These are phyloP conservation scores for Gambusia affinis DNA, from an alignment of 2,113 vertebrate species.

Conservation along the genomic window DNA sequence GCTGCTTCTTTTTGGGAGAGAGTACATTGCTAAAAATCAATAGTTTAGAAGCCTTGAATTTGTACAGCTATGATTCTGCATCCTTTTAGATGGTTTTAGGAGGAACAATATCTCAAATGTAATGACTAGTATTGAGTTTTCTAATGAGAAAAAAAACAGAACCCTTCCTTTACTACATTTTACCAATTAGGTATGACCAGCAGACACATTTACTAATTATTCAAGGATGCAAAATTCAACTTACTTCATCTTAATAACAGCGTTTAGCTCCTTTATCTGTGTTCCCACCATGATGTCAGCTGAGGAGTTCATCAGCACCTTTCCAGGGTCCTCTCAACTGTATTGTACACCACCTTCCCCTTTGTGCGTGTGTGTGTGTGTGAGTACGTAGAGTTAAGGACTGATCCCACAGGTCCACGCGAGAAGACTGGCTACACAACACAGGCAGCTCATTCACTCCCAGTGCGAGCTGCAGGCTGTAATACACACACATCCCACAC, in stretches of 20 bases:
- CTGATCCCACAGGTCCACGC: constrained; percentile 44
- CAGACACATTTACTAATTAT: neutral
- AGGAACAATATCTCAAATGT: neutral
- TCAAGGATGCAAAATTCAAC: neutral
- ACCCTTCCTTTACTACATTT: neutral
- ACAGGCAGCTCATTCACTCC: constrained; percentile 68
- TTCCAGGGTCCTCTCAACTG: constrained; percentile 36
- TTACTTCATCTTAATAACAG: neutral
- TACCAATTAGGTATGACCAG: neutral
- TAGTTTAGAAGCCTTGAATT: constrained; percentile 43
- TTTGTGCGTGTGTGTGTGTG: constrained; percentile 7
- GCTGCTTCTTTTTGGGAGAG: constrained; percentile 52
- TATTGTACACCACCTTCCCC: constrained; percentile 6
- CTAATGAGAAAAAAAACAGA: neutral
- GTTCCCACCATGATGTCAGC: constrained; percentile 11
- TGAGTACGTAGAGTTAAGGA: constrained; percentile 1
- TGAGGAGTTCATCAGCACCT: constrained; percentile 32
- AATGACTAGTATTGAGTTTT: neutral
- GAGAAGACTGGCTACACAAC: constrained; percentile 46
- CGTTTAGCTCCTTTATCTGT: neutral
- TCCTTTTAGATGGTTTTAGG: constrained; percentile 18
- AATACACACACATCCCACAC: constrained; percentile 43
- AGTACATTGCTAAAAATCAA: constrained; percentile 61
- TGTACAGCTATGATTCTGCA: constrained; percentile 1
- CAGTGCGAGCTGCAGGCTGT: constrained; percentile 28